A percentile compares a stretch with the other conserved stretches of the same genome.
phyloP scores from a whole-genome alignment of 2,797 vertebrate species.

The Aselliscus stoliczkanus region DNA sequence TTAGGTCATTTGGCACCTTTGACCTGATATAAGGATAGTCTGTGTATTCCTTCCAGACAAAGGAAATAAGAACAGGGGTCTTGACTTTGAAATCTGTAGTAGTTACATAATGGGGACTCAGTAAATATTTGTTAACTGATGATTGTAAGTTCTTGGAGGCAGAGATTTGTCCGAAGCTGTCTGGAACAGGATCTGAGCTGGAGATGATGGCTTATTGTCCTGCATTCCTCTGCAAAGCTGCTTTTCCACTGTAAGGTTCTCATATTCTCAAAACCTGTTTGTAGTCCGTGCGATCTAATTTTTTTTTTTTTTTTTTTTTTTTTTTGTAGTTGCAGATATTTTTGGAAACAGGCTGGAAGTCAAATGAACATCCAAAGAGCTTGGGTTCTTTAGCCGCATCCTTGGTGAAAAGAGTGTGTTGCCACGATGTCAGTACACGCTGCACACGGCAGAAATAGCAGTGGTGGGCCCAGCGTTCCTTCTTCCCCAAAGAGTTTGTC shows the following conservation, averaged over 20 bases:
- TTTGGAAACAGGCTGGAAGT: background rate
- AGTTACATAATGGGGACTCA: background rate
- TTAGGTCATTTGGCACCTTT: background rate
- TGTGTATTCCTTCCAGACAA: background rate
- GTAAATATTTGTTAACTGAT: background rate
- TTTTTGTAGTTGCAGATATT: conserved; percentile 53
- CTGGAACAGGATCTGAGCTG: background rate
- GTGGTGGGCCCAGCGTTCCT: background rate
- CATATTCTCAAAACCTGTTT: background rate
- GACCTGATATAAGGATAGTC: background rate
- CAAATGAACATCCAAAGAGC: background rate
- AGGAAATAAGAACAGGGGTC: background rate
- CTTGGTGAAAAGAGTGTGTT: background rate
- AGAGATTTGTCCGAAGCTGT: background rate
- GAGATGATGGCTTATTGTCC: background rate
- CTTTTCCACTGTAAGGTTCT: background rate
- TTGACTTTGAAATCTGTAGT: background rate
- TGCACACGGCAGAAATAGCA: background rate
- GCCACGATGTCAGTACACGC: conserved; percentile 74
- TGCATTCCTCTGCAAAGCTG: background rate
- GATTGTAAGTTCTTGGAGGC: background rate
- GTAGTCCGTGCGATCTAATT: background rate
- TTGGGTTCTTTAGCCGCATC: background rate
- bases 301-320: background rate
- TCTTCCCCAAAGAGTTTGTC: conserved; percentile 21